Base-by-base conservation (phyloP, 2,888 invertebrate species). In the Nymphalis polychloros region DNA sequence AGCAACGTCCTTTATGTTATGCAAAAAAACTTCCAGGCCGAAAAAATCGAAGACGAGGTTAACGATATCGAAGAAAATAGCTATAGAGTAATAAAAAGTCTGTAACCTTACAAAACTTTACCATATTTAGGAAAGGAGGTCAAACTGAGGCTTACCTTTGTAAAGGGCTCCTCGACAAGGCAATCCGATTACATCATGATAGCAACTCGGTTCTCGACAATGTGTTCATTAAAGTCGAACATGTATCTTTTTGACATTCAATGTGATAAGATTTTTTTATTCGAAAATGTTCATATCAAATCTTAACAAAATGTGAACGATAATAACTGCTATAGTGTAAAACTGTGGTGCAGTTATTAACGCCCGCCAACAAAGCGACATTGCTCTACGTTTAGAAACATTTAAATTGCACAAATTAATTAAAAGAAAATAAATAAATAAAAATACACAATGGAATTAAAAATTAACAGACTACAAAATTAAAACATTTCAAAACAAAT, bases 91-190 rank as follows among this genome's bases (percentile, higher is more conserved):
- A 67, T 71, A 77, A 78, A 72, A 76, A 73, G 74, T 78, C 80
- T 77, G 57, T 80, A 80, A 79, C 84, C 85, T 88, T 87, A 86
- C 83, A 84, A 88, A 86, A 85, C 80, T 84, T 86, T 80, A 79
- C 90, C 90, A 88, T 90, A 91, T 89, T 86, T 86, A 85, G 88
- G 79, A 81, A 91, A 87, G 79, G 86, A 83, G 90, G 91, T 86
- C 89, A 87, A 79, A 78, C 75, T 76, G 80, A 80, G 80, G 80
- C 80, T 85, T 79, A 82, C 84, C 81, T 86, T 84, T 87, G 80
- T 80, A 82, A 81, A 83, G 81, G 80, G 79, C 79, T 76, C 72
- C 72, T 78, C 74, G 76, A 80, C 82, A 84, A 87, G 85, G 84
- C 84, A 84, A 86, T 80, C 82, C 81, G 85, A 89, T 89, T 84